Base-by-base conservation (phyloP, 2,888 invertebrate species). In the Brenthis ino region DNA sequence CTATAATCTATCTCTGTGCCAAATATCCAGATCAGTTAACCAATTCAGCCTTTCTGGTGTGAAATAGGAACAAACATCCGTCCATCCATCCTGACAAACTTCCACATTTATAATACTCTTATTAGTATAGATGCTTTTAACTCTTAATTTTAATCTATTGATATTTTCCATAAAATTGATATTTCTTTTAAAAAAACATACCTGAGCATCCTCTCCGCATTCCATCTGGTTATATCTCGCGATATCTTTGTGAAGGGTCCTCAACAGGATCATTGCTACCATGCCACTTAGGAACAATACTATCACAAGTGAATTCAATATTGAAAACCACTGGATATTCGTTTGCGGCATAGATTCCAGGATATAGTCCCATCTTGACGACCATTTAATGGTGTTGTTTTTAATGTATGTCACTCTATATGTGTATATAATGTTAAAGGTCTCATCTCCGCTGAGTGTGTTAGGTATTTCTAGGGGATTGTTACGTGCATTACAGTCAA, bases 261-360 rank as follows among this genome's bases (percentile, higher is more conserved):
- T 94, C 76, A 99, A 90, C 89, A 99, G 94, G 81, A 99, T 99
- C 99, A 99, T 99, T 43, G 99, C 99, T 16, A 99, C 99, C 99
- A 99, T 99, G 76, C 99, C 99, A 76, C 99, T 98, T 24, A 99
- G 93, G 91, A 99, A 99, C 48, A 99, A 91, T 2, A 98, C 98
- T 80, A 99, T 99, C 68, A 99, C 98, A 78, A 99, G 93, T 0
- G 99, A 99, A 89, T 99, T 99, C 72, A 99, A 94, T 81, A 99
- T 99, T 75, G 98, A 99, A 87, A 99, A 99, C 99, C 99, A 99
- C 86, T 99, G 99, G 79, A 99, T 99, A 85, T 99, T 99, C 0
- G 99, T 98, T 85, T 99, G 98, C 0, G 98, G 99, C 97, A 99
- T 98, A 0, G 99, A 98, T 89, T 99, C 98, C 70, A 99, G 93